These are phyloP conservation scores for Athene cunicularia DNA, from an alignment of 2,113 vertebrate species.

Conservation along the genomic window DNA sequence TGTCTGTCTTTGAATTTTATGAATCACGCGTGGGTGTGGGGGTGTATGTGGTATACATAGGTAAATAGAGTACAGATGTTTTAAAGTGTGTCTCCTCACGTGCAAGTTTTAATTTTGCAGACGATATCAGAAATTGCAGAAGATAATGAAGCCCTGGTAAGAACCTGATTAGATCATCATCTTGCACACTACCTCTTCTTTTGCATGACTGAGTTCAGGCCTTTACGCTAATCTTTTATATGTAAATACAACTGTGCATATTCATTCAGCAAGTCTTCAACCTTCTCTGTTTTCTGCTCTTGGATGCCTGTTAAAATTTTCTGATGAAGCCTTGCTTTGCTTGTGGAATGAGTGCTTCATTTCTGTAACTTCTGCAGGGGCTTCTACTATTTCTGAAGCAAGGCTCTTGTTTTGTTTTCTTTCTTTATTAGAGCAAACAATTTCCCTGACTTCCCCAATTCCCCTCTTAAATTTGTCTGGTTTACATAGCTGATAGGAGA, in stretches of 20 bases:
- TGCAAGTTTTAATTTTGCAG: slow-evolving; percentile 95
- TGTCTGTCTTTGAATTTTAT: not conserved
- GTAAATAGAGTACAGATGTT: not conserved
- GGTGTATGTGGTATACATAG: not conserved
- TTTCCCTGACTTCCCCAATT: not conserved
- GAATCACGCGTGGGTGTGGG: not conserved
- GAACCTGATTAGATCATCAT: slow-evolving; percentile 74
- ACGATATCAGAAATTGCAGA: slow-evolving; percentile 99
- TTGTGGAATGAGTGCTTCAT: slow-evolving; percentile 38
- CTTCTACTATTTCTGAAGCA: not conserved
- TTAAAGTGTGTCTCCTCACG: slow-evolving; percentile 71
- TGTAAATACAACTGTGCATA: slow-evolving; percentile 7
- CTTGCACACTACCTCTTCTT: slow-evolving; percentile 74
- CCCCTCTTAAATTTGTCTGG: not conserved
- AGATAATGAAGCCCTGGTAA: slow-evolving; percentile 99
- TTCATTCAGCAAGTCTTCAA: not conserved
- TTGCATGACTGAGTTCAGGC: slow-evolving; percentile 83
- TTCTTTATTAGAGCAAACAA: not conserved
- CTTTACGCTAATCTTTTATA: slow-evolving; percentile 49
- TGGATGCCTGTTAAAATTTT: slow-evolving; percentile 39
- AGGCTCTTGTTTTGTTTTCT: not conserved
- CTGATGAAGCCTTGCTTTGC: slow-evolving; percentile 50
- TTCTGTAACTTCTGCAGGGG: not conserved
- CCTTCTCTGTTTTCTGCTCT: slow-evolving; percentile 53
- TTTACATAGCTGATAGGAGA: not conserved